A percentile compares a stretch with the other conserved stretches of the same genome.
phyloP scores from a whole-genome alignment of 2,888 invertebrate genomes.

The Drosophila basisetae region DNA sequence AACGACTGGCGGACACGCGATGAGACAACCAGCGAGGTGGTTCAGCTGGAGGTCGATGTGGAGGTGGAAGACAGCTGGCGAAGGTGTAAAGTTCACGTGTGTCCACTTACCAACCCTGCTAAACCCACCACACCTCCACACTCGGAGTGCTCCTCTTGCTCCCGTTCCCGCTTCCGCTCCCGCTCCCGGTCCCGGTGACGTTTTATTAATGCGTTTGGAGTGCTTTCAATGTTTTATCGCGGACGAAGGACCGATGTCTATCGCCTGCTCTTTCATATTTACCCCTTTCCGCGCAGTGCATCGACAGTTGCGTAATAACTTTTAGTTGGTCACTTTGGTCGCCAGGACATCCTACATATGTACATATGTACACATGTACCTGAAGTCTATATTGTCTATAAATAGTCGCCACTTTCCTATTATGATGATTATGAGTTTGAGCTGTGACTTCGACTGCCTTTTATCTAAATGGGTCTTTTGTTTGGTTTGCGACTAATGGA shows the following conservation, averaged over 20 bases:
- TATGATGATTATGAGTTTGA: constrained; percentile 73
- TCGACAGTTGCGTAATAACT: constrained; percentile 73
- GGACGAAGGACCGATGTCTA: constrained; percentile 55
- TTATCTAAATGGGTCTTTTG: constrained; percentile 80
- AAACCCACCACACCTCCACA: constrained; percentile 2
- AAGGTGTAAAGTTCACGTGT: constrained; percentile 84
- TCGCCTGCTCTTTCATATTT: constrained; percentile 29
- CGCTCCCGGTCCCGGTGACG: constrained; percentile 25
- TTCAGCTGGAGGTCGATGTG: constrained; percentile 6
- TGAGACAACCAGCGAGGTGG: constrained; percentile 47
- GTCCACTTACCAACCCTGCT: constrained; percentile 71
- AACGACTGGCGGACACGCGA: constrained; percentile 77
- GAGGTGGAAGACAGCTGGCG: constrained; percentile 67
- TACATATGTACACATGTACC: background rate
- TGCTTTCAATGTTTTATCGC: constrained; percentile 79
- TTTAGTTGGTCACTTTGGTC: constrained; percentile 64
- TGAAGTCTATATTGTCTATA: constrained; percentile 35
- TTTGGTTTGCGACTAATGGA: constrained; percentile 69
- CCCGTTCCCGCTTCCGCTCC: background rate
- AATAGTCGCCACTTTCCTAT: constrained; percentile 42
- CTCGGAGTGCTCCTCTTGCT: constrained; percentile 16
- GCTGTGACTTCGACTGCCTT: constrained; percentile 42
- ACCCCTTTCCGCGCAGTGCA: constrained; percentile 60
- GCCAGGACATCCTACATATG: constrained; percentile 16
- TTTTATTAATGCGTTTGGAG: constrained; percentile 80